Evolutionary conservation across 2,888 invertebrate genomes (phyloP).

Genomic region (Pristionchus exspectatus): DNA sequence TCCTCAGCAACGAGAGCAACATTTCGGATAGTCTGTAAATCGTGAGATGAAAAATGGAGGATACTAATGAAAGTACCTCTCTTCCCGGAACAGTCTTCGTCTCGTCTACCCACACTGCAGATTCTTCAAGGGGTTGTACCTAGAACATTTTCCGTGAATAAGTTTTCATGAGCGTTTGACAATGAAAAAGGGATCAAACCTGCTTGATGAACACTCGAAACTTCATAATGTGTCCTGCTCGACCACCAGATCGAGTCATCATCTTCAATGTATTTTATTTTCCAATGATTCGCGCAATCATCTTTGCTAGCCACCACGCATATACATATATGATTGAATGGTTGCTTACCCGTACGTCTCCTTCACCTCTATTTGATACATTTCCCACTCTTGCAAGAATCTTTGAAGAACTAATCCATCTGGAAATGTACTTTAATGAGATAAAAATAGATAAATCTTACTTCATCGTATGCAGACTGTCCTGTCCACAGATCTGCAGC

Average conservation of each 20-base stretch:
- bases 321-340: not conserved
- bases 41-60: not conserved
- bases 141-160: conserved; percentile 82
- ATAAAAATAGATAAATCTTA: conserved; percentile 5
- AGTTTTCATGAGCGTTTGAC: conserved; percentile 80
- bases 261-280: conserved; percentile 84
- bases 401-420: conserved; percentile 98
- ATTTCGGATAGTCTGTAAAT: conserved; percentile 64
- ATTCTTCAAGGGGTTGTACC: conserved; percentile 91
- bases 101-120: conserved; percentile 99
- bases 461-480: conserved; percentile 91
- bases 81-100: conserved; percentile 83
- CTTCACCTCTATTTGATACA: conserved; percentile 87
- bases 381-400: conserved; percentile 95
- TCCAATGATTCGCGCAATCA: not conserved
- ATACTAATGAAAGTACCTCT: conserved; percentile 59
- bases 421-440: conserved; percentile 80
- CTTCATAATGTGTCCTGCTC: conserved; percentile 90
- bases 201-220: conserved; percentile 70
- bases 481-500: conserved; percentile 94
- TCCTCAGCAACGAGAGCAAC: conserved; percentile 70
- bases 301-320: no score
- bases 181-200: not conserved
- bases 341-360: conserved; percentile 83
- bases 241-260: conserved; percentile 90